Evolutionary conservation across 2,888 invertebrate genomes (phyloP), one percentile per base, ranked within the genome.

Genomic region (Cerastoderma edule): DNA sequence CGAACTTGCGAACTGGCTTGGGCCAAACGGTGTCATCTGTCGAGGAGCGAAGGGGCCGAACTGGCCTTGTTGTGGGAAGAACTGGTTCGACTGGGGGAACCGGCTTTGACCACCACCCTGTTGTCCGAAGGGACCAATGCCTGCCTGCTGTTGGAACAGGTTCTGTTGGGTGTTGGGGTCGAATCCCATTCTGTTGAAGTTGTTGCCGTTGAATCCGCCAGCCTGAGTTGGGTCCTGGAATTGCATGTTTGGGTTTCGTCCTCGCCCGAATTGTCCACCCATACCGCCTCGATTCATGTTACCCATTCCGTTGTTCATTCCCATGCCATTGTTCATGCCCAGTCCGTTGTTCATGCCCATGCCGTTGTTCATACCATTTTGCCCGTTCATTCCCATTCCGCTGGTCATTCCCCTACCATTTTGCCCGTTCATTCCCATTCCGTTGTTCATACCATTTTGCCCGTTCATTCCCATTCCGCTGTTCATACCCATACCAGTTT

Each of bases 151-250:
- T 46, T 75, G 71, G 66, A 78, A 75, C 13, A 78, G 68, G 53
- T 57, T 54, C 13, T 63, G 35, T 22, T 78, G 78, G 10, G 56
- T 67, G 53, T 57, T 71, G 30, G 67, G 68, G 30, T 78, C 72
- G 39, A 78, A 78, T n/a, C 71, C 75, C 30, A 78, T 60, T n/a
- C 65, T 63, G 28, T 72, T 75, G 16, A 78, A 53, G 32, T 75
- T 72, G 39, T 71, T 67, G n/a, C 65, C 54, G 46, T 67, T 78
- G 2, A 78, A 67, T 32, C 54, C 44, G 19, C 4, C 24, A 27
- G 75, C 68, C 68, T 33, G 54, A n/a, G 78, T 78, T 27, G 72
- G 72, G 46, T 78, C 78, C 33, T 53, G 65, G 66, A 78, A 72
- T n/a, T 46, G 64, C 65, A 56, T 56, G 13, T 57, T 60, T 27